Conservation (phyloP, 2,113 vertebrate species). For the Notothenia rossii region DNA sequence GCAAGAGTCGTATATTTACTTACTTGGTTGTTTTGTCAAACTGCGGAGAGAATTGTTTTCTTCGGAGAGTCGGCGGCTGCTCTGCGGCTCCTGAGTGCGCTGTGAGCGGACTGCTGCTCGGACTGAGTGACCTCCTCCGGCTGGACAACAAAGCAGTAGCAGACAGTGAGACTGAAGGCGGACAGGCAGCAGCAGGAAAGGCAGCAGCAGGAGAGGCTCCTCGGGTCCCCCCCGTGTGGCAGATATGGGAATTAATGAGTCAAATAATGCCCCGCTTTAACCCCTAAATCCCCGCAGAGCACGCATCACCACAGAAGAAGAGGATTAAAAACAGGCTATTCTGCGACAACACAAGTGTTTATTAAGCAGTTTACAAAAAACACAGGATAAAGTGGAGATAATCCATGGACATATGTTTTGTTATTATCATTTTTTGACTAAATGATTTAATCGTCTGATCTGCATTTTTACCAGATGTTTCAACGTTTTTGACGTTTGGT, state of each 20-base stretch:
- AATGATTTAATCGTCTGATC: neutral
- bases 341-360: neutral
- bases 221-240: conserved; percentile 55
- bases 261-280: conserved; percentile 5
- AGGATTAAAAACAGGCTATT: neutral
- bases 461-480: neutral
- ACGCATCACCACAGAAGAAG: neutral
- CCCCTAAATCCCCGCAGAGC: conserved; percentile 34
- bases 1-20: neutral
- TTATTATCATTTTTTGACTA: neutral
- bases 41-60: neutral
- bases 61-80: neutral
- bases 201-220: neutral
- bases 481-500: no score
- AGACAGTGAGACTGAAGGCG: neutral
- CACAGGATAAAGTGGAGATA: neutral
- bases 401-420: neutral
- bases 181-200: neutral
- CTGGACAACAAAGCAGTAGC: conserved; percentile 27
- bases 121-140: conserved; percentile 20
- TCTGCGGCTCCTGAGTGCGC: neutral
- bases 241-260: conserved; percentile 31
- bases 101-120: conserved; percentile 3
- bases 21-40: conserved; percentile 19
- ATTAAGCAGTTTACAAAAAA: neutral